Conservation (phyloP, 2,113 vertebrate species). For the Melanerpes aurifrons region DNA sequence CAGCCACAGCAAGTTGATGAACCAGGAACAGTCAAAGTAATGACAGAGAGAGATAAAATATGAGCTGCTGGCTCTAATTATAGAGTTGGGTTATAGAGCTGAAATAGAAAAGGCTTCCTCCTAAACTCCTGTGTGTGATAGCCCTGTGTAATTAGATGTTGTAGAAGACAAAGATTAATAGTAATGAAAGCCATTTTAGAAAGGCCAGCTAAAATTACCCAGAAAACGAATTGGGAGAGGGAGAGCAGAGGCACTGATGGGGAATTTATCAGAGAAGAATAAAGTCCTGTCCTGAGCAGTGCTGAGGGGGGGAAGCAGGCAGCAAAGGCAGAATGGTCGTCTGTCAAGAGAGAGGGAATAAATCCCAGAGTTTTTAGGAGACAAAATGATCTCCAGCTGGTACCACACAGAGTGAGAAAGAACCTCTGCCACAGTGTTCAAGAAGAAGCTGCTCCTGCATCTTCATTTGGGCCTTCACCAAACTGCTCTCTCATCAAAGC, state of each 20-base stretch:
- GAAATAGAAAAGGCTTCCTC: constrained; percentile 42
- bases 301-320: not conserved
- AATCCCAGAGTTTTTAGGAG: not conserved
- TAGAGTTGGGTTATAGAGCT: not conserved
- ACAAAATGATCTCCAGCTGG: not conserved
- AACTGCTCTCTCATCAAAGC: not conserved
- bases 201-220: constrained; percentile 49
- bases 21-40: not conserved
- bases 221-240: not conserved
- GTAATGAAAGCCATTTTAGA: constrained; percentile 44
- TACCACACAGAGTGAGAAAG: not conserved
- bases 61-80: not conserved
- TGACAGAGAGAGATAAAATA: not conserved
- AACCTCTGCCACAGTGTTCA: not conserved
- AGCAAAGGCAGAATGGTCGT: not conserved
- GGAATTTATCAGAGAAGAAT: not conserved
- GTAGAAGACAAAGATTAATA: constrained; percentile 46
- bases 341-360: not conserved
- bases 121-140: constrained; percentile 27
- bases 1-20: not conserved
- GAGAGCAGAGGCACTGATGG: not conserved
- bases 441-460: not conserved
- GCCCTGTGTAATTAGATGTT: constrained; percentile 8
- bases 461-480: not conserved
- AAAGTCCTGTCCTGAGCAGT: not conserved